Base-by-base conservation (phyloP, 2,888 invertebrate genomes). In the Hydrotaea cyrtoneurina region DNA sequence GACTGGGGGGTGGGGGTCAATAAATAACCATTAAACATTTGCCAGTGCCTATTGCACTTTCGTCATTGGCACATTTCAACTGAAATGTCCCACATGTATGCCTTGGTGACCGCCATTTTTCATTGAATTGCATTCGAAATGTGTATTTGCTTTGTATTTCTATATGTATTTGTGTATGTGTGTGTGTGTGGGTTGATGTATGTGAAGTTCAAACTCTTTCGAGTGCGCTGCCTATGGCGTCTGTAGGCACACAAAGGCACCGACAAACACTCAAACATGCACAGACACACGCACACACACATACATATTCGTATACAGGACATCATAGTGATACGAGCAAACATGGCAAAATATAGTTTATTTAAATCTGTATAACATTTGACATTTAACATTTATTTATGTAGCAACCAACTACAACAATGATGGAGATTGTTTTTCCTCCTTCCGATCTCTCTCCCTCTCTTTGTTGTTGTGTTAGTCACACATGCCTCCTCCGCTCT, bases 351-450 rank as follows among this genome's bases (percentile, higher is more conserved):
- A 73, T 55, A 36, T 55, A 36, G 31, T 72, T 72, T 72, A 72
- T 72, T 72, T 72, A 73, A 73, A 64, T 64, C 64, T 64, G 64
- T 64, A 64, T 17, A 73, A 73, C 31, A 73, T 73, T 39, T 73
- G 57, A 73, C 73, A 73, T 73, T 73, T 57, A 73, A 57, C 57
- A 73, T 57, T 73, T 59, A 57, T 73, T 39, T 73, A 43, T 59
- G 31, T 66, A 17, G 43, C 66, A 66, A 19, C 11, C 31, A 31
- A 31, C 66, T 66, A 19, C 66, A 43, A 43, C 21, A 66, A 66
- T 66, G 39, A 64, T 64, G 36, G 36, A 43, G 19, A 66, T 66
- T 66, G 43, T 66, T 39, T 62, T 62, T 31, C 36, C 11, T 62
- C 15, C 11, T 11, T n/a, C 36, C 4, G 2, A 2, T 31, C 31